phyloP scores from a whole-genome alignment of 2,113 vertebrate species.

The Eulemur macaco region DNA sequence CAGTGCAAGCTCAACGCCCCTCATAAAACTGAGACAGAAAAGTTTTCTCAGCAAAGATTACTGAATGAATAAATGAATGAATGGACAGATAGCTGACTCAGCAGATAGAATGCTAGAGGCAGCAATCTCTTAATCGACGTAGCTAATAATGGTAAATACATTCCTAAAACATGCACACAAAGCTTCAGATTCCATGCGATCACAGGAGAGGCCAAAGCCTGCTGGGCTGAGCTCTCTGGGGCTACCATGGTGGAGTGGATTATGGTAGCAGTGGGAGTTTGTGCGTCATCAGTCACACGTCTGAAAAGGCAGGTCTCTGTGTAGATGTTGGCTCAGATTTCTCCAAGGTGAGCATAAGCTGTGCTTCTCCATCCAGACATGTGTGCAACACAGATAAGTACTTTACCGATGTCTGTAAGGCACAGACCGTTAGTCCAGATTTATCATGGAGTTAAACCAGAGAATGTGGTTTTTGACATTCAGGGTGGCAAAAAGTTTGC shows the following conservation, averaged over 20 bases:
- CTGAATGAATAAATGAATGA: neutral
- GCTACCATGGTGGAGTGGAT: too few relatives aligned
- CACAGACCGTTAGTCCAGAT: neutral
- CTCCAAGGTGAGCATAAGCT: neutral
- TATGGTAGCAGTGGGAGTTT: too few relatives aligned
- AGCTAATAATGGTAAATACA: too few relatives aligned
- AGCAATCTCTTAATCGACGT: neutral
- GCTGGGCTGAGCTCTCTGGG: neutral
- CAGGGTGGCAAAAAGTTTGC: neutral
- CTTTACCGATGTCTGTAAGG: neutral
- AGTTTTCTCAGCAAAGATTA: neutral
- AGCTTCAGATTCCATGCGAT: neutral
- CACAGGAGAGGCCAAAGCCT: neutral
- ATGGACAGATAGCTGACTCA: neutral
- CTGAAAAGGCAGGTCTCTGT: neutral
- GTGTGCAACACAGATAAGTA: neutral
- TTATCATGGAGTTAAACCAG: neutral
- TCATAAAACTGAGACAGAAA: neutral
- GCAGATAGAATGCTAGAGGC: neutral
- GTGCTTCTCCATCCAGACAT: neutral
- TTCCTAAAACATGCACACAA: neutral
- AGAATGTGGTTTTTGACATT: neutral
- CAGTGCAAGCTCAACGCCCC: accelerated
- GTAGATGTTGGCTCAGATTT: neutral
- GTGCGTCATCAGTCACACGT: accelerated